Evolutionary conservation across 2,797 vertebrate species (phyloP).

Genomic region (Rhinogobio ventralis): DNA sequence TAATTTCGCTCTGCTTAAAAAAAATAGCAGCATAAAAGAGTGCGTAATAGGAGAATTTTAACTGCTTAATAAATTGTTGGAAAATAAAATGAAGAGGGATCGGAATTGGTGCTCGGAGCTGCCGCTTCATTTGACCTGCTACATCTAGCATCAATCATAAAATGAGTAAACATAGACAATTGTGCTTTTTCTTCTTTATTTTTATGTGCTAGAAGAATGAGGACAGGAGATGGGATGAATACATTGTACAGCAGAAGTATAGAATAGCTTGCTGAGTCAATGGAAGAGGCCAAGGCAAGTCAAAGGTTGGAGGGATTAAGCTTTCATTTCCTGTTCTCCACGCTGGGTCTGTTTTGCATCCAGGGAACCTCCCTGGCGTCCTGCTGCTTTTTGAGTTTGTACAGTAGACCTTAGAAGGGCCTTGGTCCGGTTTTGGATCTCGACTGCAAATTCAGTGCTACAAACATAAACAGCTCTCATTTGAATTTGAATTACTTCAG

Average conservation of each 20-base stretch:
- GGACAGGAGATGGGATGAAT: conserved; percentile 17
- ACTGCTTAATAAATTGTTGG: conserved; percentile 77
- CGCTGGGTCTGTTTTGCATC: conserved; percentile 40
- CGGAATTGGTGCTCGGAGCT: conserved; percentile 41
- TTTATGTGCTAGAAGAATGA: not conserved
- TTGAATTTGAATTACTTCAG: not conserved
- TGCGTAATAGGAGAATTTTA: conserved; percentile 74
- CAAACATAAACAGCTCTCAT: not conserved
- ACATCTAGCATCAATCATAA: conserved; percentile 14
- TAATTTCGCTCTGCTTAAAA: conserved; percentile 71
- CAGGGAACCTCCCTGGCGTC: conserved; percentile 27
- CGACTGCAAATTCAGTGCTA: not conserved
- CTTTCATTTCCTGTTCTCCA: conserved; percentile 46
- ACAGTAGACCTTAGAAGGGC: conserved; percentile 27
- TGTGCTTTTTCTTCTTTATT: not conserved
- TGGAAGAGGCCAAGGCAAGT: conserved; percentile 75
- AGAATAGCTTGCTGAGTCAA: conserved; percentile 79
- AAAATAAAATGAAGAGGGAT: conserved; percentile 65
- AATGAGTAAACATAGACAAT: conserved; percentile 38
- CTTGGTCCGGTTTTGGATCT: conserved; percentile 7
- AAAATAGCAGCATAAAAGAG: conserved; percentile 73
- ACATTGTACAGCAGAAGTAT: conserved; percentile 70
- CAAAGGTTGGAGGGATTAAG: conserved; percentile 65
- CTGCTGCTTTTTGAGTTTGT: conserved; percentile 45
- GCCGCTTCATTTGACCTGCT: conserved; percentile 28